Evolutionary conservation across 1,140 invertebrate species (phyloP).

Genomic region (Zaprionus ornatus): DNA sequence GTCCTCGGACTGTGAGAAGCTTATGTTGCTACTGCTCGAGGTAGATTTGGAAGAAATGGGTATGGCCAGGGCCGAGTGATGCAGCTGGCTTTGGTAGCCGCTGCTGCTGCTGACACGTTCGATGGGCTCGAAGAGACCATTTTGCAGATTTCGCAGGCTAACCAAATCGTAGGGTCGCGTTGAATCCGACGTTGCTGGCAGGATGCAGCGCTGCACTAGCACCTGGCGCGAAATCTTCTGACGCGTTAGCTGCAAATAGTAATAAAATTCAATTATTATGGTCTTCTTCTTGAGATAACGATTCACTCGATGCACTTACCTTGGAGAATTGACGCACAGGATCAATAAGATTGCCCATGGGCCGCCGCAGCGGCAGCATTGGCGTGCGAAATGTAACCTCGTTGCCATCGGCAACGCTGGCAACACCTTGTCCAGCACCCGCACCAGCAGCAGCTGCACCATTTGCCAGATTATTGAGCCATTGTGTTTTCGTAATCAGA

Average conservation of each 20-base stretch:
- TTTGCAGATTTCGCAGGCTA: slow-evolving; percentile 59
- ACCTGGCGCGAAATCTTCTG: slow-evolving; percentile 73
- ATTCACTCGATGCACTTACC: slow-evolving; percentile 20
- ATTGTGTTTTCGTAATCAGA: slow-evolving; percentile 60
- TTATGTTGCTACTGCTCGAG: not conserved
- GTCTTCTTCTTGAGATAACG: not conserved
- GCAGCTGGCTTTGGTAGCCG: not conserved
- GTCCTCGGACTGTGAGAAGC: slow-evolving; percentile 2
- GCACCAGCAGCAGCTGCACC: not conserved
- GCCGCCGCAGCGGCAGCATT: slow-evolving; percentile 67
- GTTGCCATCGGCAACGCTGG: not conserved
- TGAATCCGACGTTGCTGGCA: slow-evolving; percentile 47
- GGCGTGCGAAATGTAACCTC: slow-evolving; percentile 72
- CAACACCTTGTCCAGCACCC: not conserved
- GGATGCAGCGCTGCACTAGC: slow-evolving; percentile 70
- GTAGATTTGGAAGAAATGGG: slow-evolving; percentile 18
- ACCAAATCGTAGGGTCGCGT: slow-evolving; percentile 61
- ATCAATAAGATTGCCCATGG: slow-evolving; percentile 68
- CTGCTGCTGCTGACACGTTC: slow-evolving; percentile 21
- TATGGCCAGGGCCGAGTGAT: not conserved
- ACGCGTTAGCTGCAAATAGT: slow-evolving; percentile 53
- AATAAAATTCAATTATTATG: not conserved
- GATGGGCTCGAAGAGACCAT: slow-evolving; percentile 65
- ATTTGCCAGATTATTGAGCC: slow-evolving; percentile 41
- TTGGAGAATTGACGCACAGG: slow-evolving; percentile 64